Conservation (phyloP, 2,113 vertebrate genomes). For the Chitala chitala region DNA sequence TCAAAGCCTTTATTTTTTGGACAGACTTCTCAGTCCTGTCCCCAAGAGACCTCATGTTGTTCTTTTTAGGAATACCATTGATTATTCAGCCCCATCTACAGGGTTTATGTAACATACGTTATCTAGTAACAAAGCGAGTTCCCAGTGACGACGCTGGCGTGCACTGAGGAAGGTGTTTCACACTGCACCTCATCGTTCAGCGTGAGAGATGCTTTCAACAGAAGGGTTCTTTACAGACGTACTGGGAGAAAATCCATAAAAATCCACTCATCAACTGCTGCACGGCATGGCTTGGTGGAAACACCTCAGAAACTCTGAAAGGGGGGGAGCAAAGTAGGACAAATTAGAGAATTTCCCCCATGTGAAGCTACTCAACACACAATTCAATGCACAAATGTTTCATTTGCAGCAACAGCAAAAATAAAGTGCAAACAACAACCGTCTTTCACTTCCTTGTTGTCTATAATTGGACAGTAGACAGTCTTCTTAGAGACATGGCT, state of each 20-base stretch:
- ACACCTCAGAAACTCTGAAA: too few relatives aligned
- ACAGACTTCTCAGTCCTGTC: not conserved
- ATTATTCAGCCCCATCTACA: constrained; percentile 9
- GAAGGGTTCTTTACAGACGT: not conserved
- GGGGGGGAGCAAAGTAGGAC: too few relatives aligned
- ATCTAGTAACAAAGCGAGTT: constrained; percentile 9
- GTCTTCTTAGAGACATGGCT: too few relatives aligned
- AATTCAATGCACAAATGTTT: too few relatives aligned
- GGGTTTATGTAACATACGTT: constrained; percentile 11
- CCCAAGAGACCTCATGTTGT: not conserved
- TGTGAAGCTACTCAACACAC: too few relatives aligned
- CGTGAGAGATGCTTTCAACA: constrained; percentile 12
- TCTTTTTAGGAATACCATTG: constrained; percentile 7
- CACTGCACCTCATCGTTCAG: not conserved
- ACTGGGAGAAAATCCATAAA: not conserved
- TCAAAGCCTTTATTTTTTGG: not conserved
- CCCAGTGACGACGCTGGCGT: not conserved
- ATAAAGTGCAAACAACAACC: too few relatives aligned
- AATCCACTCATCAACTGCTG: constrained; percentile 9
- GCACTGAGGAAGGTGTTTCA: not conserved
- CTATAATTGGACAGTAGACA: too few relatives aligned
- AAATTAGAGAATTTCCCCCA: too few relatives aligned
- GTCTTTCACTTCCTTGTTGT: too few relatives aligned
- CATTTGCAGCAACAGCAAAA: too few relatives aligned
- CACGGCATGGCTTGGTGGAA: too few relatives aligned